Conservation (phyloP, 2,797 vertebrate genomes). For the Huso huso region DNA sequence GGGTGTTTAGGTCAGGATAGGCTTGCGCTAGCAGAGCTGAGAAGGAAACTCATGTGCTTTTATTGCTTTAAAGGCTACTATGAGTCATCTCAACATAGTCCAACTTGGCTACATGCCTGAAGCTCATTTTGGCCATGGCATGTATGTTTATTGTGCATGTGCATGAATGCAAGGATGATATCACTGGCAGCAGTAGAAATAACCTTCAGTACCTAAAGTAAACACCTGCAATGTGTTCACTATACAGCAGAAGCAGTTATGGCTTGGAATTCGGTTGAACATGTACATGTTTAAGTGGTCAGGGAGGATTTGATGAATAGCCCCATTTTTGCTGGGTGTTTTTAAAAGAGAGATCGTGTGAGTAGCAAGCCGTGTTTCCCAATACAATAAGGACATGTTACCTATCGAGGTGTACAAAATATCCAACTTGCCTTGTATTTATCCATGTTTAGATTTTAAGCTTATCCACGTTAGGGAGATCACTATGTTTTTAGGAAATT, state of each 20-base stretch:
- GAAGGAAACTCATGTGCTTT: background rate
- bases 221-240: background rate
- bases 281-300: slow-evolving; percentile 9
- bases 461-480: too few relatives aligned
- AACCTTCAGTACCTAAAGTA: background rate
- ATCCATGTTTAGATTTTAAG: too few relatives aligned
- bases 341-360: slow-evolving; percentile 8
- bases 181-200: background rate
- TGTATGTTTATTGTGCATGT: background rate
- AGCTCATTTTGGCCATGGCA: too few relatives aligned
- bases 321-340: background rate
- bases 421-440: too few relatives aligned
- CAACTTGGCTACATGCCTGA: too few relatives aligned
- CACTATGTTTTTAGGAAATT: too few relatives aligned
- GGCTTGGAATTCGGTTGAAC: slow-evolving; percentile 1
- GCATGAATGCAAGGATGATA: background rate
- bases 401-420: too few relatives aligned
- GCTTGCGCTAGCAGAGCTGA: too few relatives aligned
- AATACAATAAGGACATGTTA: too few relatives aligned
- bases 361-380: background rate
- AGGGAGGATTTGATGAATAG: slow-evolving; percentile 14
- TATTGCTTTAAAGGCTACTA: background rate
- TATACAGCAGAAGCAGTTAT: background rate
- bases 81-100: too few relatives aligned
- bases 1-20: too few relatives aligned